Base-by-base conservation (phyloP, 2,888 invertebrate species). In the Catocala fraxini region DNA sequence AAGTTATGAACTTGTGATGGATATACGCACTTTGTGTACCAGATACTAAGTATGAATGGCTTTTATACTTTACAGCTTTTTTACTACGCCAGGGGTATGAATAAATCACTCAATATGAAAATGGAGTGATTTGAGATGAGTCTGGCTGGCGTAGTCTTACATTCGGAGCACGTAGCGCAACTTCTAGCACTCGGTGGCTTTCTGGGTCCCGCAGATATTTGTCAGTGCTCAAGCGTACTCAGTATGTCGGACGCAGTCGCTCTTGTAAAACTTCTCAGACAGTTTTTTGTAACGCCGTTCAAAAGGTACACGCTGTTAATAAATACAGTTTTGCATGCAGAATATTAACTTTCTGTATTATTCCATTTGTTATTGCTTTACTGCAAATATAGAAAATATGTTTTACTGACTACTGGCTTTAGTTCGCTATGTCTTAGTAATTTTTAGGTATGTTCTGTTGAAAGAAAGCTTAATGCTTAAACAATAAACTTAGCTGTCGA, bases 41-140 rank as follows among this genome's bases (percentile, higher is more conserved):
- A 56, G 59, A 66, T 65, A 53, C 42, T 69, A 67, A 63, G 67
- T 71, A 70, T 56, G 71, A 71, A 73, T 68, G 51, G 65, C 67
- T 65, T 73, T 69, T 63, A 57, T 68, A 57, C 61, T 72, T 61
- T 66, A 63, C 55, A 56, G 65, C 52, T 62, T 70, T 56, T 66
- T 71, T 76, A 70, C 64, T 63, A 65, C 58, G 59, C 68, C 41
- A 63, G 67, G 58, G 55, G 68, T 65, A 69, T 76, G 75, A 80
- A 84, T 82, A 84, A 85, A 83, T 82, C 80, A 80, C 78, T 83
- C 74, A 79, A 78, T 83, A 85, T 82, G 81, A 82, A 86, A 85
- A 84, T 82, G 73, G 73, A 79, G 76, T 84, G 83, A 83, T 87
- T 84, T 81, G 77, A 80, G 82, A 83, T 81, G 80, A 82, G 77